These are phyloP conservation scores for Equus przewalskii DNA, from an alignment of 2,113 vertebrate genomes.

Conservation along the genomic window DNA sequence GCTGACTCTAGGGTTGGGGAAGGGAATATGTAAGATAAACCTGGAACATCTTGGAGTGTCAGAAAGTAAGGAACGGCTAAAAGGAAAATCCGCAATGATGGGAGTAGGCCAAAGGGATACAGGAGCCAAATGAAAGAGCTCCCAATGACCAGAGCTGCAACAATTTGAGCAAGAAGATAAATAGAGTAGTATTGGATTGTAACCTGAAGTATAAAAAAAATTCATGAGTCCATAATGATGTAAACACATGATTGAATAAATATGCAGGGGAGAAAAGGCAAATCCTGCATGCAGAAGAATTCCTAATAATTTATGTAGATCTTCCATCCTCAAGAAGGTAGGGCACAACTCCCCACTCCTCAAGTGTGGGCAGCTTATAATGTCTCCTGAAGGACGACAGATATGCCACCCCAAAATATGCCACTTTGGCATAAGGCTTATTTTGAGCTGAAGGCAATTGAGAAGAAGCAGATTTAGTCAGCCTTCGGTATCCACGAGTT, in stretches of 20 bases:
- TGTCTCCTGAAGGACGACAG: not conserved
- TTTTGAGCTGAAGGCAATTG: not conserved
- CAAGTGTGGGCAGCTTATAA: not conserved
- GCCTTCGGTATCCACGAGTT: no score
- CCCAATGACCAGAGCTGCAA: not conserved
- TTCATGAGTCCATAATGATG: not conserved
- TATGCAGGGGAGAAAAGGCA: not conserved
- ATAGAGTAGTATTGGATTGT: no score
- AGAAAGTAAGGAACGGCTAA: not conserved
- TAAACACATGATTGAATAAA: not conserved
- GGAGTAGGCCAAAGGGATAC: not conserved
- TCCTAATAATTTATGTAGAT: not conserved
- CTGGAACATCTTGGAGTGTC: not conserved
- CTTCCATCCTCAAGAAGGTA: not conserved
- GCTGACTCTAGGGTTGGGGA: not conserved
- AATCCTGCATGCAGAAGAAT: not conserved
- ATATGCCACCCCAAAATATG: no score
- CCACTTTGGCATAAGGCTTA: not conserved
- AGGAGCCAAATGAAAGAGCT: not conserved
- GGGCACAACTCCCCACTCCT: no score
- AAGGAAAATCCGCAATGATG: not conserved
- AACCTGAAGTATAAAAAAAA: not conserved
- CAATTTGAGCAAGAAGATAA: not conserved
- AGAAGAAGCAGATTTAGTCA: not conserved
- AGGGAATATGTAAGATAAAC: not conserved